These are phyloP conservation scores for Sciaenops ocellatus DNA, from an alignment of 2,797 vertebrate species.

Conservation along the genomic window DNA sequence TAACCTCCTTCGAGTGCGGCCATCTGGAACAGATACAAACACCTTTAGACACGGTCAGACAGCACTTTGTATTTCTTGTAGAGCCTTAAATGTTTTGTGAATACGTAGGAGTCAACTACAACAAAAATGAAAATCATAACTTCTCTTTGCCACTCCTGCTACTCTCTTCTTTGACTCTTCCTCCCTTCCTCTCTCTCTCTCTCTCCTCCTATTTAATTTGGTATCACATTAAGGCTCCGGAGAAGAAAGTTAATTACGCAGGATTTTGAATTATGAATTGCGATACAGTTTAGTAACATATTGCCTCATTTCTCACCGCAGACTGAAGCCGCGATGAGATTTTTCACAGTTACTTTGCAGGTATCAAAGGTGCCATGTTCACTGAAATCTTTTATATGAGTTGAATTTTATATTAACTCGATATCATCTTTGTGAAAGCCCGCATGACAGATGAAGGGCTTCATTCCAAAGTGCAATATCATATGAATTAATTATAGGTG, in stretches of 20 bases:
- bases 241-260: conserved; percentile 74
- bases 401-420: conserved; percentile 61
- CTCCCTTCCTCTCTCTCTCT: conserved; percentile 10
- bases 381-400: conserved; percentile 48
- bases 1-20: background rate
- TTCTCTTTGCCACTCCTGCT: conserved; percentile 71
- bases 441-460: conserved; percentile 44
- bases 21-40: background rate
- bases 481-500: conserved; percentile 48
- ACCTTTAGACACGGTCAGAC: background rate
- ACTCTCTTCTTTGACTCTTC: conserved; percentile 62
- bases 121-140: background rate
- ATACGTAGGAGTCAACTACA: background rate
- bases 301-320: conserved; percentile 64
- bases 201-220: conserved; percentile 67
- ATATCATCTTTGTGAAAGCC: conserved; percentile 64
- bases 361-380: conserved; percentile 64
- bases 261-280: conserved; percentile 75
- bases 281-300: conserved; percentile 65
- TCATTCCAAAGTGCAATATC: conserved; percentile 57
- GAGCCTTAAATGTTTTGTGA: background rate
- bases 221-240: conserved; percentile 64
- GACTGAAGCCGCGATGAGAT: conserved; percentile 44
- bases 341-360: conserved; percentile 60
- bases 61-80: background rate